Evolutionary conservation across 2,797 vertebrate species (phyloP).

Genomic region (Antennarius maculatus): DNA sequence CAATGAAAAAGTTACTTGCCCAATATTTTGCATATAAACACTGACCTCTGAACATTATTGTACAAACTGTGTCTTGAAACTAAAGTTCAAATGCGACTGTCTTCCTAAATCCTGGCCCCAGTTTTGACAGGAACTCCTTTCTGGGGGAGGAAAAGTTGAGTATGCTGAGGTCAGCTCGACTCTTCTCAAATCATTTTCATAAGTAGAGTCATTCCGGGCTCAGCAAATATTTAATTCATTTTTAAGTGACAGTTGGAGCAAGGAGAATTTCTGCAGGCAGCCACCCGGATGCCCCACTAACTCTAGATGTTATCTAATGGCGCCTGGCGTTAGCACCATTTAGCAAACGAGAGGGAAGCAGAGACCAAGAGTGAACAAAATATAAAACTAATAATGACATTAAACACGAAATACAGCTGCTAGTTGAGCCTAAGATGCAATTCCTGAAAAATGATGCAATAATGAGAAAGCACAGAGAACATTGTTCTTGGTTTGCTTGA

Average conservation of each 20-base stretch:
- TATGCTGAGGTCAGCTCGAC: slow-evolving; percentile 20
- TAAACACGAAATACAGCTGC: background rate
- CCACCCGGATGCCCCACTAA: slow-evolving; percentile 50
- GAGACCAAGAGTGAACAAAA: background rate
- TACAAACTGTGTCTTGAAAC: too few relatives aligned
- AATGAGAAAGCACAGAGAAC: background rate
- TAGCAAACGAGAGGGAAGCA: slow-evolving; percentile 9
- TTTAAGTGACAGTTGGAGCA: slow-evolving; percentile 43
- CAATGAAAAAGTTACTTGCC: too few relatives aligned
- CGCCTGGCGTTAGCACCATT: slow-evolving; percentile 40
- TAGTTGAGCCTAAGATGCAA: background rate
- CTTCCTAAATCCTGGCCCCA: too few relatives aligned
- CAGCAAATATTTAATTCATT: slow-evolving; percentile 56
- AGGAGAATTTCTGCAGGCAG: slow-evolving; percentile 33
- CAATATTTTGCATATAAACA: too few relatives aligned
- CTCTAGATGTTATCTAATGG: slow-evolving; percentile 43
- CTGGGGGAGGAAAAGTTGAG: background rate
- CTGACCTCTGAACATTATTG: too few relatives aligned
- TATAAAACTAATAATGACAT: too few relatives aligned
- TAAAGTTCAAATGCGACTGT: too few relatives aligned
- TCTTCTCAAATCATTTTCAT: slow-evolving; percentile 32
- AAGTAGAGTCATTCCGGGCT: slow-evolving; percentile 26
- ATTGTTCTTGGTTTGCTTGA: background rate
- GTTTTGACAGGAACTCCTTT: background rate
- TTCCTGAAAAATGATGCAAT: background rate